Evolutionary conservation across 2,888 invertebrate species (phyloP).

Genomic region (Rhodophaea formosa): DNA sequence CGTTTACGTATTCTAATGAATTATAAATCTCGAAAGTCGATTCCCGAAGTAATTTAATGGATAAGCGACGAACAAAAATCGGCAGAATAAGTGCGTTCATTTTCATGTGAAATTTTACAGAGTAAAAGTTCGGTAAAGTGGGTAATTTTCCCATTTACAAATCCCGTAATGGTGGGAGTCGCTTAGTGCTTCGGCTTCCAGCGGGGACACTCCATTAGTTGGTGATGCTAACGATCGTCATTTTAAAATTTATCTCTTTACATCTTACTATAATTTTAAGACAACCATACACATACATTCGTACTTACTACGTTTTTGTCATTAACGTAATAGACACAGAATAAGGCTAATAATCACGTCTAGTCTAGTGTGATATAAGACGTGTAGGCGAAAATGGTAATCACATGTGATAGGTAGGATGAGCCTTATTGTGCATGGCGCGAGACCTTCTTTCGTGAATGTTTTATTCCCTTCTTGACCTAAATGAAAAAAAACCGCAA

Average conservation of each 20-base stretch:
- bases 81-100: not conserved
- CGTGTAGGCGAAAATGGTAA: too few relatives aligned
- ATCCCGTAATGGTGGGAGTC: slow-evolving; percentile 50
- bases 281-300: too few relatives aligned
- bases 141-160: slow-evolving; percentile 42
- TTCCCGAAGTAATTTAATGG: not conserved
- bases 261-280: slow-evolving; percentile 38
- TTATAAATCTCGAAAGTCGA: not conserved
- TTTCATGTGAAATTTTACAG: slow-evolving; percentile 2
- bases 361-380: too few relatives aligned
- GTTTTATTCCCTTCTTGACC: too few relatives aligned
- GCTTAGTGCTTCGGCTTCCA: slow-evolving; percentile 43
- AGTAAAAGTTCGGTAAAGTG: slow-evolving; percentile 19
- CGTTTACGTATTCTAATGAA: not conserved
- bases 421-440: too few relatives aligned
- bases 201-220: slow-evolving; percentile 61
- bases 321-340: too few relatives aligned
- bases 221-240: slow-evolving; percentile 49
- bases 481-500: too few relatives aligned
- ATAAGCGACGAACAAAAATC: slow-evolving; percentile 7
- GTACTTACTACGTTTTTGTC: too few relatives aligned
- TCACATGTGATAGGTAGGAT: too few relatives aligned
- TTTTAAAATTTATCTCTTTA: slow-evolving; percentile 54
- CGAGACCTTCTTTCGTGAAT: too few relatives aligned
- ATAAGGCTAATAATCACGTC: too few relatives aligned